Evolutionary conservation across 2,888 invertebrate species (phyloP), one percentile per base, ranked within the genome.

Genomic region (Cryptosula pallasiana): DNA sequence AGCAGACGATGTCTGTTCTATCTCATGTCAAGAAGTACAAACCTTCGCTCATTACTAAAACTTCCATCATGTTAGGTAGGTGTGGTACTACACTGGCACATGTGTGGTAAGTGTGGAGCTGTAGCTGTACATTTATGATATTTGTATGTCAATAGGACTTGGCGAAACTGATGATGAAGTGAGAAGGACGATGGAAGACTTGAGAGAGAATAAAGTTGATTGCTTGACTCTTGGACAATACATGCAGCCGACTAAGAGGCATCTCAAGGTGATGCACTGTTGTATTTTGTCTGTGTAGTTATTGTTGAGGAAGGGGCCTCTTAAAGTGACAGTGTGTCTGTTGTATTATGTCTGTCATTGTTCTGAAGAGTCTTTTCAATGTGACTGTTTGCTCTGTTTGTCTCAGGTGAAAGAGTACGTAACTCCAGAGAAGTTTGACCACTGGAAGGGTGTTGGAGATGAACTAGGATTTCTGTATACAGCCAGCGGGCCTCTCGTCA

Each of bases 221-320:
- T 97, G 97, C 82, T 85, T 99, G 0, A 99, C 99, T 0, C 87
- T 99, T 2, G 99, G 99, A 0, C 99, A 99, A 82, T 99, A 99
- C 86, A 99, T 99, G 97, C 99, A 99, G 84, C 99, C 99, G 0
- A 99, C 98, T 0, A 97, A 95, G 81, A 88, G 92, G 9, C 99
- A 99, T 84, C 87, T 99, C 34, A 94, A 93, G 87, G 88, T 86
- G 75, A 16, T 16, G 25, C 9, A 55, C 25, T 5, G n/a, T n/a
- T n/a, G n/a, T n/a, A n/a, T n/a, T n/a, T n/a, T n/a, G n/a, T n/a
- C n/a, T n/a, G 45, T 45, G 45, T 45, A 13, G 9, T 45, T 45
- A 45, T 45, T 9, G 20, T 45, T 45, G 20, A 45, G n/a, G n/a
- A n/a, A n/a, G n/a, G n/a, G n/a, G n/a, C n/a, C n/a, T n/a, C n/a